A percentile compares a stretch with the other conserved stretches of the same genome.
Conservation (phyloP, 1,140 invertebrate genomes). For the Conus ventricosus region DNA sequence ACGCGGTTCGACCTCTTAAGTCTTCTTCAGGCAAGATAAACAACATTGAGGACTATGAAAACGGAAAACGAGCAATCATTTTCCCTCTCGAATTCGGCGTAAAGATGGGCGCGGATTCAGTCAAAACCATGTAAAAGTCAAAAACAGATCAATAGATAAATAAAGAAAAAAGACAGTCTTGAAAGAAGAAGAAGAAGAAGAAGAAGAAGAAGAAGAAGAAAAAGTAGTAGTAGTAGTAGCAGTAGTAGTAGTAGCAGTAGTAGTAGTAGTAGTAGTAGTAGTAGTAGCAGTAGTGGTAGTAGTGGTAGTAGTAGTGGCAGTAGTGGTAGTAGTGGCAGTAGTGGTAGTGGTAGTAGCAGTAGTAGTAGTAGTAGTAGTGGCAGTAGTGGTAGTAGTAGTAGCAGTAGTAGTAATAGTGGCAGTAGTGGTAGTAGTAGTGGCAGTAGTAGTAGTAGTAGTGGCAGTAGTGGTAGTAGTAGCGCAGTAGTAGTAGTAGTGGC, state of each 20-base stretch:
- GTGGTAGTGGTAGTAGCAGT: background rate
- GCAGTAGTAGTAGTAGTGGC: background rate
- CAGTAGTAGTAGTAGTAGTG: no score
- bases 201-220: no score
- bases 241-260: background rate
- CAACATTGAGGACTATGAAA: no score
- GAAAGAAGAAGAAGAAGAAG: no score
- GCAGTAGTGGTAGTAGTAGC: background rate
- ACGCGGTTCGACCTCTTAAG: no score
- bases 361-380: conserved; percentile 14
- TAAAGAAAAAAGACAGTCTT: no score
- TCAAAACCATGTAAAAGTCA: no score
- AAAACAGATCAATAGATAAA: no score
- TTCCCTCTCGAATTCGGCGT: no score
- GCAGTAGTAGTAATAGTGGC: background rate
- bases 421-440: background rate
- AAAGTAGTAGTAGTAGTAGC: background rate
- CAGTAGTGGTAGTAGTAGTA: conserved; percentile 39
- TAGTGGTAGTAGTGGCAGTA: background rate
- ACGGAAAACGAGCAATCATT: no score
- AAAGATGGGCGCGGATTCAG: no score
- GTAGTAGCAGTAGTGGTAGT: conserved; percentile 17
- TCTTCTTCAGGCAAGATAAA: no score
- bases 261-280: conserved; percentile 22
- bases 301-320: background rate